Percentiles rank a stretch among this genome's conserved stretches.
phyloP scores from a whole-genome alignment of 2,113 vertebrate genomes.

The Hylia prasina region DNA sequence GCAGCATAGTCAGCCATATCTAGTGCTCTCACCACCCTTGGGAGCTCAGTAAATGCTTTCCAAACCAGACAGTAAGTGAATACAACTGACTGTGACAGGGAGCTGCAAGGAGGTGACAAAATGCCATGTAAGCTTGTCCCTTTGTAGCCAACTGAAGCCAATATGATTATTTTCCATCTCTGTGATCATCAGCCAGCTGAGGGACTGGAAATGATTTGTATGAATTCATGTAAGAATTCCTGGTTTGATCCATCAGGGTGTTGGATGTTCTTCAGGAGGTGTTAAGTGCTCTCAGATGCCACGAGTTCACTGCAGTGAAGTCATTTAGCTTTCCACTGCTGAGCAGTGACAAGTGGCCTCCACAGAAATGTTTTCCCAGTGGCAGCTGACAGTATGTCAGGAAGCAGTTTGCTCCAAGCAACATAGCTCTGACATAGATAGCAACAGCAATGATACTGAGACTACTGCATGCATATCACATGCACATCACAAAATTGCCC shows the following conservation, averaged over 20 bases:
- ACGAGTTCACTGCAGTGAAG: background rate
- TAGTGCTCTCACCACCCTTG: background rate
- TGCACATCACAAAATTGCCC: background rate
- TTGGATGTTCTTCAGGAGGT: background rate
- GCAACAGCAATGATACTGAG: background rate
- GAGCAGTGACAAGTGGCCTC: background rate
- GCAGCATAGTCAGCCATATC: background rate
- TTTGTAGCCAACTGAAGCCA: background rate
- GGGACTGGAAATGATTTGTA: background rate
- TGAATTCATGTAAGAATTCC: background rate
- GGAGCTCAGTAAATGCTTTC: background rate
- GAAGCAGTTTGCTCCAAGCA: background rate
- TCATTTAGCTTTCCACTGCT: background rate
- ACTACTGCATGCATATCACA: background rate
- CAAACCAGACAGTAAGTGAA: background rate
- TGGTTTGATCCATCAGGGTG: background rate
- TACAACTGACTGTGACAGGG: background rate
- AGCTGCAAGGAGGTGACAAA: background rate
- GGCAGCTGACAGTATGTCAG: background rate
- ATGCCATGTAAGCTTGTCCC: background rate
- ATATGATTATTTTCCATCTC: background rate
- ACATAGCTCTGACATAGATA: background rate
- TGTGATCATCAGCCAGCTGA: background rate
- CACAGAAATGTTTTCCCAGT: background rate
- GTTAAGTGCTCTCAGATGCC: conserved; percentile 13